Evolutionary conservation across 2,113 vertebrate genomes (phyloP), one percentile per base, ranked within the genome.

Genomic region (Coturnix japonica): DNA sequence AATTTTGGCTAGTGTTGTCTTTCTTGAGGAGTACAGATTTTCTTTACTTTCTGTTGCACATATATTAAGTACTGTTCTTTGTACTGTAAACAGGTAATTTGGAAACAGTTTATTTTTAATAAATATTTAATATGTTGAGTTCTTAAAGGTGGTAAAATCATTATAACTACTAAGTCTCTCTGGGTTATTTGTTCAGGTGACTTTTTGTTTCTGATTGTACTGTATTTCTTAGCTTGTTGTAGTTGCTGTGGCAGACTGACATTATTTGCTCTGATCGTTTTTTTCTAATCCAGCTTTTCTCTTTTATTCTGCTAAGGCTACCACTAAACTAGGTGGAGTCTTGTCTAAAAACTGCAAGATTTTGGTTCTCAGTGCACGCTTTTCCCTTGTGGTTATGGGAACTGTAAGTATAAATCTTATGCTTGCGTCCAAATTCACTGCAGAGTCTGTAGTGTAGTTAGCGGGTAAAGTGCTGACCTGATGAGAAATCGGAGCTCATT

Each of bases 71-170:
- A 93, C 86, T 88, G 81, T 96, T 92, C 89, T 97, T 94, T 96
- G 83, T 97, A 97, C 89, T 98, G 96, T 98, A 97, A 93, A 97
- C 97, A 98, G 95, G 96, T 96, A 85, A 95, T 97, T 96, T 97
- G 94, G 90, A 98, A 96, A 95, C 94, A 79, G 96, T 97, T 98
- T 98, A 98, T 98, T 98, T 98, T 98, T 97, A 98, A 98, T 98
- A 98, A 98, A 97, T 98, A 97, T 96, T 96, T 93, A 96, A 96
- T 95, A 95, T 92, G 95, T 96, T 85, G 79, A 96, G 96, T 96
- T 94, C 96, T 97, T 97, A 89, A 91, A 95, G 91, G 85, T 96
- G 96, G 93, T 98, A 97, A 95, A 94, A 95, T 95, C 96, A 92
- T 95, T 95, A 87, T 95, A 97, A 90, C 86, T 96, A 91, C 94